Evolutionary conservation across 2,797 vertebrate genomes (phyloP).

Genomic region (Myotis planiceps): DNA sequence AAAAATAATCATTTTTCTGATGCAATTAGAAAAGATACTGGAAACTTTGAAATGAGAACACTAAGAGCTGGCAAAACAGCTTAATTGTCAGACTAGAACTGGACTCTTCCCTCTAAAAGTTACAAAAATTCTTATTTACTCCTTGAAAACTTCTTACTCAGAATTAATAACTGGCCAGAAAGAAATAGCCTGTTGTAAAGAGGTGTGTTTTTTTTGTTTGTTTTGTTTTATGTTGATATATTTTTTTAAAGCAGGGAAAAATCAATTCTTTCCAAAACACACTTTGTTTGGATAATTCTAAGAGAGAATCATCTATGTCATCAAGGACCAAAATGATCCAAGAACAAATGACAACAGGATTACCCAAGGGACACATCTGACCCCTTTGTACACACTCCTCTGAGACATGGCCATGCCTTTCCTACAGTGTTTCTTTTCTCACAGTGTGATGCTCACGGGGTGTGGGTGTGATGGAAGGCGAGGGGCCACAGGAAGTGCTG

Average conservation of each 20-base stretch:
- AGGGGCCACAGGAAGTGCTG: not conserved
- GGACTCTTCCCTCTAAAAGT: conserved; percentile 59
- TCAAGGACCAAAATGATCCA: conserved; percentile 53
- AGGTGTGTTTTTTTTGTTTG: not conserved
- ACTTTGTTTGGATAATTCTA: conserved; percentile 74
- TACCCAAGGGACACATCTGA: not conserved
- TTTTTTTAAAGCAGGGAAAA: conserved; percentile 68
- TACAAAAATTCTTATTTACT: conserved; percentile 40
- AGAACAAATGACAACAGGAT: not conserved
- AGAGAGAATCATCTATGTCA: conserved; percentile 43
- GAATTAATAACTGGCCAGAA: conserved; percentile 40
- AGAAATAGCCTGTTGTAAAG: conserved; percentile 61
- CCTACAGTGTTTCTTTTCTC: not conserved
- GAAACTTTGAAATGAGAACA: not conserved
- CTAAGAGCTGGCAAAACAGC: conserved; percentile 55
- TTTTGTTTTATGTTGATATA: not conserved
- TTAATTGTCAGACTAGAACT: conserved; percentile 74
- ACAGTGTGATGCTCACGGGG: not conserved
- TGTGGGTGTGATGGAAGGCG: not conserved
- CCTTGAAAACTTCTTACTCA: conserved; percentile 28
- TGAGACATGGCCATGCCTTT: not conserved
- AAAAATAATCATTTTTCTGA: conserved; percentile 59
- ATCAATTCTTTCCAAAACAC: conserved; percentile 38
- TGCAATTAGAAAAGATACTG: conserved; percentile 54
- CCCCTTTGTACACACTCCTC: not conserved